Base-by-base conservation (phyloP, 2,113 vertebrate species). In the Todiramphus saurophagus region DNA sequence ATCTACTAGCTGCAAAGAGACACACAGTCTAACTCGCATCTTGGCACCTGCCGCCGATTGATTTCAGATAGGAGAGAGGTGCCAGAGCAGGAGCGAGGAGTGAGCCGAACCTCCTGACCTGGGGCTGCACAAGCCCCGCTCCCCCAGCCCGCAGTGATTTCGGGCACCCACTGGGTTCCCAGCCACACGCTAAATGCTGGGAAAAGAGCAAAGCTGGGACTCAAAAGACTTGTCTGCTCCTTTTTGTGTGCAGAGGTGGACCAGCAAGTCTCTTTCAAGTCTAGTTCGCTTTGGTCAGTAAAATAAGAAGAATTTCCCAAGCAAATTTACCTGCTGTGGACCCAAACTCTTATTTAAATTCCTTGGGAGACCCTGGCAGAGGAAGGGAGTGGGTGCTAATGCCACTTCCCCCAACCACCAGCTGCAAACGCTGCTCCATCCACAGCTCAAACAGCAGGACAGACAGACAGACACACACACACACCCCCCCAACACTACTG, bases 11-110 rank as follows among this genome's bases (percentile, higher is more conserved):
- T 69, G 77, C 66, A 93, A 2, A 92, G 93, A 96, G 96, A 96
- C 95, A 62, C 74, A 1, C 81, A 94, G 96, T 95, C 96, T 96
- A 73, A 41, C 89, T 74, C 9, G 24, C 16, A 5, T 81, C 83
- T 93, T 95, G 95, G 96, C 96, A 95, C 91, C 91, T 96, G 5
- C 0, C 43, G 68, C 53, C 4, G 91, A 96, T 97, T 91, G 95
- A 96, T 97, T 91, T 84, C 93, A 79, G 87, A 75, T 82, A 10
- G 2, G 43, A 51, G 62, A 1, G 30, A 51, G 94, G 89, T 93
- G 96, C 95, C 96, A 96, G 91, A 11, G 74, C 20, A 11, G 62
- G 73, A 96, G 83, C n/a, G 44, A 83, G 91, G 24, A 78, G 55
- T 2, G 60, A 92, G 77, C 44, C 3, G 15, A 20, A 21, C 17